A percentile compares a stretch with the other conserved stretches of the same genome.
Evolutionary conservation across 2,797 vertebrate species (phyloP).

Genomic region (Valencia hispanica): DNA sequence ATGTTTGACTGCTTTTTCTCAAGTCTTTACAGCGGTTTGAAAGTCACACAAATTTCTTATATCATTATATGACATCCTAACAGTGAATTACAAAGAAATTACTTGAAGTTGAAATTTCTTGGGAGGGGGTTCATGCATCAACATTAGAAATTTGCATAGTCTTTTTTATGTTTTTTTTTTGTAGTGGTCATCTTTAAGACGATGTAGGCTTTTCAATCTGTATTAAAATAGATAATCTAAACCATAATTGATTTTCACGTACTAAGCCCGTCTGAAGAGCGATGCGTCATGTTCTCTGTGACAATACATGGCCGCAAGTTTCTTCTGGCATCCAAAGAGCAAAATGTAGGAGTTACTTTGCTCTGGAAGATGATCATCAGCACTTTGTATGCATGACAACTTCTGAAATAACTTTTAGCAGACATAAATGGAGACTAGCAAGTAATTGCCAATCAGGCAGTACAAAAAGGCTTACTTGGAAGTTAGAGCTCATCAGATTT

Average conservation of each 20-base stretch:
- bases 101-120: not conserved
- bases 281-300: not conserved
- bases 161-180: not conserved
- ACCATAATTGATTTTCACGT: not conserved
- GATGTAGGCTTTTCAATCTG: not conserved
- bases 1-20: not conserved
- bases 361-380: conserved; percentile 48
- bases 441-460: conserved; percentile 57
- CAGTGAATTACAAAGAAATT: not conserved
- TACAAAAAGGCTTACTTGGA: conserved; percentile 55
- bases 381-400: conserved; percentile 48
- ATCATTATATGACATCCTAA: not conserved
- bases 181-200: not conserved
- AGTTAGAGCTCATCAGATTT: conserved; percentile 59
- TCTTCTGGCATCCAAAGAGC: not conserved
- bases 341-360: conserved; percentile 21
- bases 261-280: not conserved
- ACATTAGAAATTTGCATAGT: not conserved
- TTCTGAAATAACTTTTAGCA: conserved; percentile 53
- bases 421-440: conserved; percentile 53
- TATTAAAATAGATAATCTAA: not conserved
- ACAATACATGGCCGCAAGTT: conserved; percentile 2
- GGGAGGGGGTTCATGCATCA: not conserved
- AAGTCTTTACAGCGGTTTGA: not conserved
- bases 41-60: not conserved